phyloP scores from a whole-genome alignment of 2,888 invertebrate genomes.

The Pristionchus mayeri region DNA sequence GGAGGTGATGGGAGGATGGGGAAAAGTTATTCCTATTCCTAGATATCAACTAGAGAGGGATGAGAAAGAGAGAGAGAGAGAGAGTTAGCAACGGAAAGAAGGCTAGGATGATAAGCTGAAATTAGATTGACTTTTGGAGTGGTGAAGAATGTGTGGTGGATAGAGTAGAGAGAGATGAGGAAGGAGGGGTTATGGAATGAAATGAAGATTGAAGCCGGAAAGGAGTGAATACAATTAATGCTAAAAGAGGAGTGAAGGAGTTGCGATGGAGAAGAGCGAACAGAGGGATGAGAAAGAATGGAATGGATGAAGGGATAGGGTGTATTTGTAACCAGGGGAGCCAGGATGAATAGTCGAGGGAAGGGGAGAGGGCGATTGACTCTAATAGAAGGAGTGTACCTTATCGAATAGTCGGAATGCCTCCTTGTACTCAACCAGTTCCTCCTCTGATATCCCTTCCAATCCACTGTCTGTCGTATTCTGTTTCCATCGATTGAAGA shows the following conservation, averaged over 20 bases:
- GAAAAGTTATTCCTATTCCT: conserved; percentile 6
- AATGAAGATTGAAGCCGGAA: conserved; percentile 18
- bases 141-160: neutral
- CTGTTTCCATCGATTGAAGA: conserved; percentile 75
- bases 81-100: conserved; percentile 19
- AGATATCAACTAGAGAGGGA: neutral
- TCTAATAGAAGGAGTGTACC: conserved; percentile 61
- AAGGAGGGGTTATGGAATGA: neutral
- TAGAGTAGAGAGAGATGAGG: neutral
- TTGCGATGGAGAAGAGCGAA: neutral
- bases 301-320: neutral
- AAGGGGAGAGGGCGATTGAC: neutral
- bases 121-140: conserved; percentile 3
- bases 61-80: neutral
- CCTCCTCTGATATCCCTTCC: conserved; percentile 75
- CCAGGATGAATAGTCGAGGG: neutral
- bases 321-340: conserved; percentile 11
- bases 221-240: neutral
- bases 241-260: neutral
- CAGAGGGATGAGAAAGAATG: neutral
- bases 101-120: neutral
- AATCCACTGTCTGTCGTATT: conserved; percentile 61
- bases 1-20: neutral
- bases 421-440: conserved; percentile 75
- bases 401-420: conserved; percentile 76